A percentile compares a stretch with the other conserved stretches of the same genome.
Conservation (phyloP, 2,888 invertebrate genomes). For the Conchocele bisecta region DNA sequence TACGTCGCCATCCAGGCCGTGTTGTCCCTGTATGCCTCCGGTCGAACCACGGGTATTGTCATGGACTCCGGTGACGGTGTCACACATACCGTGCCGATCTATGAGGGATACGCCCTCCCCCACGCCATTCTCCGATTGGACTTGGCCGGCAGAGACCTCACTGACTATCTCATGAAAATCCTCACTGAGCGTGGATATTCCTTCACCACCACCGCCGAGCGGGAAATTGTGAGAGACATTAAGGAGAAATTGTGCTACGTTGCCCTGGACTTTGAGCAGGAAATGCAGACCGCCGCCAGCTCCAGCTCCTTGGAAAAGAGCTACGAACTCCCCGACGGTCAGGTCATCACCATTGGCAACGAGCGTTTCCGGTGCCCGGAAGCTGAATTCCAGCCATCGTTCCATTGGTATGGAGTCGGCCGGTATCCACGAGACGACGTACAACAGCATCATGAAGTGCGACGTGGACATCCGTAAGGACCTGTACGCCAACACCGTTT, state of each 20-base stretch:
- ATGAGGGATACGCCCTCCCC: slow-evolving; percentile 86
- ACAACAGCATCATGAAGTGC: no score
- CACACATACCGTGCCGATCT: slow-evolving; percentile 92
- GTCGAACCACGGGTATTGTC: slow-evolving; percentile 88
- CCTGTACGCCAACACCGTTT: no score
- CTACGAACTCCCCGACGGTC: slow-evolving; percentile 80
- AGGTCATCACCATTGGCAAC: slow-evolving; percentile 80
- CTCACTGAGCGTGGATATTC: slow-evolving; percentile 82
- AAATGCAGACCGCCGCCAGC: slow-evolving; percentile 72
- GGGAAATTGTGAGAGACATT: slow-evolving; percentile 59
- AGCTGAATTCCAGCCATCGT: slow-evolving; percentile 79
- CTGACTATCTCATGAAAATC: slow-evolving; percentile 67
- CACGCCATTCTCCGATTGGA: slow-evolving; percentile 68
- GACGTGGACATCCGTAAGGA: no score
- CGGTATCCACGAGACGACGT: no score
- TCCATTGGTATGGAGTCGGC: slow-evolving; percentile 68
- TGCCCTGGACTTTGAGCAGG: slow-evolving; percentile 62
- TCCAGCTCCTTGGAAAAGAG: slow-evolving; percentile 74
- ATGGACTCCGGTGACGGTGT: slow-evolving; percentile 75
- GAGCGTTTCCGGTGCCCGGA: slow-evolving; percentile 79
- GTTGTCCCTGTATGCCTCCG: slow-evolving; percentile 73
- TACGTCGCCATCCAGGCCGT: slow-evolving; percentile 76
- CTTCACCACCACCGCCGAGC: slow-evolving; percentile 77
- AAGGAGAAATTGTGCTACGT: slow-evolving; percentile 67
- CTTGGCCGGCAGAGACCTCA: slow-evolving; percentile 68